These are phyloP conservation scores for Siphlonurus alternatus DNA, from an alignment of 2,888 invertebrate genomes.

Conservation along the genomic window DNA sequence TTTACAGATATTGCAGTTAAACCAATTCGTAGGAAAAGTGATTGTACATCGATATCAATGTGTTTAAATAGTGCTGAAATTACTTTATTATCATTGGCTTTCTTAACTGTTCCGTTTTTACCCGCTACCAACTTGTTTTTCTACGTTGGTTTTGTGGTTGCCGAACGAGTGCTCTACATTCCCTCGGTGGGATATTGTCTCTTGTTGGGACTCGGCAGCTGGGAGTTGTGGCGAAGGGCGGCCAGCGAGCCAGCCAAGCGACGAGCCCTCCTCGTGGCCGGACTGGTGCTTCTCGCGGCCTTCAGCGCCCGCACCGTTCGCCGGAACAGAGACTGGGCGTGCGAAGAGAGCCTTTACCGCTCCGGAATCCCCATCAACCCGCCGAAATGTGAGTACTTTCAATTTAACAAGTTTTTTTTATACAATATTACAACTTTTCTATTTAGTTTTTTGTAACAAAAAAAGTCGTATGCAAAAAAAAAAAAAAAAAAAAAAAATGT, in stretches of 20 bases:
- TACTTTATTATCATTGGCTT: constrained; percentile 35
- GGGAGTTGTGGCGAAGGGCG: constrained; percentile 22
- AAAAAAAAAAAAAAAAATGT: too few species aligned
- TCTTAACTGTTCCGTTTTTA: constrained; percentile 81
- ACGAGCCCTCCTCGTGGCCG: constrained; percentile 24
- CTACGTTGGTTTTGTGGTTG: constrained; percentile 96
- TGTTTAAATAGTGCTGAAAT: neutral
- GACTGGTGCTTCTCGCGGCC: constrained; percentile 41
- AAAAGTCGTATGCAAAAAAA: too few species aligned
- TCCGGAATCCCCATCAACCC: constrained; percentile 87
- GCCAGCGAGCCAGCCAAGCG: neutral
- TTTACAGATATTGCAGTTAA: too few species aligned
- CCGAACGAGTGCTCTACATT: constrained; percentile 88
- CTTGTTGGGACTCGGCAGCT: constrained; percentile 57
- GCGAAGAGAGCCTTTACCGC: constrained; percentile 82
- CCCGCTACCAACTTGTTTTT: constrained; percentile 93
- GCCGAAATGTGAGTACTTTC: constrained; percentile 75
- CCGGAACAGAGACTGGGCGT: constrained; percentile 80
- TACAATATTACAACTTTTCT: too few species aligned
- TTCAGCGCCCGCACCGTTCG: constrained; percentile 55
- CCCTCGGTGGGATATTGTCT: constrained; percentile 93
- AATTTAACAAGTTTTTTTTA: too few species aligned
- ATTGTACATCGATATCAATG: neutral
- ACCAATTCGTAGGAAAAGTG: neutral
- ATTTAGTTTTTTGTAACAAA: too few species aligned